A percentile compares a stretch with the other conserved stretches of the same genome.
Evolutionary conservation across 37 sponge, comb jelly and placozoan species (phyloP).

Genomic region (Dysidea cf. avara): DNA sequence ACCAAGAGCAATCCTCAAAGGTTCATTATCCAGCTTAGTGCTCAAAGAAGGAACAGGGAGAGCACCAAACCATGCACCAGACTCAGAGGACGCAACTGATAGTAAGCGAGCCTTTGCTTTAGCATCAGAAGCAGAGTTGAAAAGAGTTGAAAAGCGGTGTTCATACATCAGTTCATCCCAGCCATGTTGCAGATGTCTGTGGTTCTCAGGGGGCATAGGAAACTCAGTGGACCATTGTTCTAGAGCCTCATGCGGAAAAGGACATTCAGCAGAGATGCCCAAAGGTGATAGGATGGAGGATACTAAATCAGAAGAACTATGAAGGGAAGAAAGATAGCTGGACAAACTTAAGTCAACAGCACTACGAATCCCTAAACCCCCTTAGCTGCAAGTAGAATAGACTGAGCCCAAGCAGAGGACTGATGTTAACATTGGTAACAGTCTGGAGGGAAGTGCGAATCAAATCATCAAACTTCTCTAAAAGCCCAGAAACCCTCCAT

Average conservation of each 20-base stretch:
- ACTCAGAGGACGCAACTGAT: constrained; percentile 15
- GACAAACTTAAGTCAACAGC: constrained; percentile 42
- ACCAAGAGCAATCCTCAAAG: constrained; percentile 39
- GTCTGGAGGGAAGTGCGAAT: constrained; percentile 15
- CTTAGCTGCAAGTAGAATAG: constrained; percentile 39
- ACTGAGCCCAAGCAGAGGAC: constrained; percentile 37
- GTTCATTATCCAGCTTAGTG: constrained; percentile 10
- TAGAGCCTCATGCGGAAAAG: not conserved
- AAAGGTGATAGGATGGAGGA: constrained; percentile 7
- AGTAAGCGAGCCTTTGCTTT: constrained; percentile 4
- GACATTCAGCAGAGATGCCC: not conserved
- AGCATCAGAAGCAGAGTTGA: constrained; percentile 8
- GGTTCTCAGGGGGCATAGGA: not conserved
- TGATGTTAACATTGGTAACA: constrained; percentile 19
- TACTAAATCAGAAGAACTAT: constrained; percentile 26
- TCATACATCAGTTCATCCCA: constrained; percentile 20
- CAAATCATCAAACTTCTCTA: constrained; percentile 5
- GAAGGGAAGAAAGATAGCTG: constrained; percentile 54
- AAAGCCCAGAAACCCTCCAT: not conserved
- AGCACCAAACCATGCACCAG: constrained; percentile 24
- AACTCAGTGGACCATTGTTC: constrained; percentile 2
- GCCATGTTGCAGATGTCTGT: constrained; percentile 15
- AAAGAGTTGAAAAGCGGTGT: not conserved
- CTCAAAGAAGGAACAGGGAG: constrained; percentile 24
- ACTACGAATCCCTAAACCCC: constrained; percentile 52